Percentiles rank a stretch among this genome's conserved stretches.
These are phyloP conservation scores for Micronycteris hirsuta DNA, from an alignment of 2,113 vertebrate genomes.

Conservation along the genomic window DNA sequence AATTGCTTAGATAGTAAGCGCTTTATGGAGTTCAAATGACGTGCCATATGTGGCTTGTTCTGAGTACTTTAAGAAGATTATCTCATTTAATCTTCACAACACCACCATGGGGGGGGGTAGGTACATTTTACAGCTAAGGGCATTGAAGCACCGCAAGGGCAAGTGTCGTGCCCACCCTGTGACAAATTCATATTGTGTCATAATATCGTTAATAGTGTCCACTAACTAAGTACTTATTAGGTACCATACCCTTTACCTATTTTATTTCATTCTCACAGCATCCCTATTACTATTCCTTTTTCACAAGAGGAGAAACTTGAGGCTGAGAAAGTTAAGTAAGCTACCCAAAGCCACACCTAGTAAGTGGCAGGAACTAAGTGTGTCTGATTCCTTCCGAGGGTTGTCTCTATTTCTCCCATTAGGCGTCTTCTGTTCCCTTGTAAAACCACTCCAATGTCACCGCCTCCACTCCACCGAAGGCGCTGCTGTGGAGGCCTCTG, in stretches of 20 bases:
- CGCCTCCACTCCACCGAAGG: not conserved
- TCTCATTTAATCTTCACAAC: not conserved
- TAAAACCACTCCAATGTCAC: not conserved
- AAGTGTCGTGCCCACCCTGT: not conserved
- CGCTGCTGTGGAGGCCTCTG: not conserved
- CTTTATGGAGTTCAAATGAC: not conserved
- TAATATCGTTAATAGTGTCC: not conserved
- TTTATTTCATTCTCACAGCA: not conserved
- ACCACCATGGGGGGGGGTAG: not conserved
- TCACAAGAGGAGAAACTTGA: not conserved
- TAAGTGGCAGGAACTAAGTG: not conserved
- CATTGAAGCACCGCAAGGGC: not conserved
- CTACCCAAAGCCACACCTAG: not conserved
- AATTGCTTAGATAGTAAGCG: not conserved
- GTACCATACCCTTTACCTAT: not conserved
- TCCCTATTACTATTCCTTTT: not conserved
- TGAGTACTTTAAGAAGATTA: not conserved
- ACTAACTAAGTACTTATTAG: not conserved
- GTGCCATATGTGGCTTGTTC: not conserved
- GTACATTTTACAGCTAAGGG: not conserved
- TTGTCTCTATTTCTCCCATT: not conserved
- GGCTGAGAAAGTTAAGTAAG: not conserved
- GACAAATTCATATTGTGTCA: not conserved
- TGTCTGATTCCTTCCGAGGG: not conserved
- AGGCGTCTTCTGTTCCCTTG: not conserved